Conservation (phyloP, 64 coral and sea anemone genomes). For the Acropora tenuis region DNA sequence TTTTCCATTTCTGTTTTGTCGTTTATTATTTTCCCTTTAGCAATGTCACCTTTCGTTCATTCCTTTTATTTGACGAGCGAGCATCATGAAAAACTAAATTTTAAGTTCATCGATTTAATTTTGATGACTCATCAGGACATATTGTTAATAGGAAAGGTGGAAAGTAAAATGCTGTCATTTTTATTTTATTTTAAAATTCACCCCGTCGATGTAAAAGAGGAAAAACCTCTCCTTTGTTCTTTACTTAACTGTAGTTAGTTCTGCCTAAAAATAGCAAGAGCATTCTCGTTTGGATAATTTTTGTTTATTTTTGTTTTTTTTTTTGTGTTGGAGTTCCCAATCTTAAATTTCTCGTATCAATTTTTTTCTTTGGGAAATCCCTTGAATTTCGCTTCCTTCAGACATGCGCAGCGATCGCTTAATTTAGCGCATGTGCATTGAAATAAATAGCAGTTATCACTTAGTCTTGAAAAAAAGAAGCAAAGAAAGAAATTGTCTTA, state of each 20-base stretch:
- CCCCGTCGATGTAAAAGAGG: neutral
- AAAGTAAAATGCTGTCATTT: conserved; percentile 34
- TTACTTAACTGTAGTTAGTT: conserved; percentile 6
- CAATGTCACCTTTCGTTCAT: neutral
- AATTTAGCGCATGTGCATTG: neutral
- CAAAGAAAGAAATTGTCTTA: neutral
- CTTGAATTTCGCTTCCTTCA: neutral
- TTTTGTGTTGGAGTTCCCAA: neutral
- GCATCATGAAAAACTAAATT: neutral
- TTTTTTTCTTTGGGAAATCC: neutral
- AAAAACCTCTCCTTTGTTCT: neutral
- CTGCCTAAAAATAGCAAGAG: neutral
- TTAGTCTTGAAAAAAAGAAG: too few relatives aligned
- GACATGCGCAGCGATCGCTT: conserved; percentile 1
- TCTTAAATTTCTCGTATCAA: neutral
- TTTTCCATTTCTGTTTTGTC: neutral
- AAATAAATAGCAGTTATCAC: too few relatives aligned
- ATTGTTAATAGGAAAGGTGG: conserved; percentile 25
- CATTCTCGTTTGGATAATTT: neutral
- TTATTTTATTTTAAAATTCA: conserved; percentile 1
- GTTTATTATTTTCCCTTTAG: neutral
- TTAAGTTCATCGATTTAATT: neutral
- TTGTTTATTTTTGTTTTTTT: too few relatives aligned
- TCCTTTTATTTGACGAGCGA: neutral
- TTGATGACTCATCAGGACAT: conserved; percentile 15